A percentile compares a stretch with the other conserved stretches of the same genome.
Conservation (phyloP, 1,140 invertebrate genomes). For the Dermatophagoides farinae region DNA sequence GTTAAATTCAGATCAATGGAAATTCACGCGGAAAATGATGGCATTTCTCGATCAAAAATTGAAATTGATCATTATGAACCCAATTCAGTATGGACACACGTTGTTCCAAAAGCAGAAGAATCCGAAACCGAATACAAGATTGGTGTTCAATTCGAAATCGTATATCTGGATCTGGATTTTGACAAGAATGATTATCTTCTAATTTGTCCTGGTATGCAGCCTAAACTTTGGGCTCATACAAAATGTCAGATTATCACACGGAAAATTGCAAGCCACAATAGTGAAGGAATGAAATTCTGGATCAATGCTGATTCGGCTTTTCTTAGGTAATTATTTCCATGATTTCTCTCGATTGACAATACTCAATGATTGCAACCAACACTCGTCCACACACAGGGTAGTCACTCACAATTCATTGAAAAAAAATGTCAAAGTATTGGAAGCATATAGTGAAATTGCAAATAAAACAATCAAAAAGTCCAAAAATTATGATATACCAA, state of each 20-base stretch:
- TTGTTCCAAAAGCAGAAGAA: background rate
- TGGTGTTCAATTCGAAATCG: slow-evolving; percentile 7
- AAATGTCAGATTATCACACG: background rate
- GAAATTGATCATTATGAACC: background rate
- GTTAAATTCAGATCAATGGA: background rate
- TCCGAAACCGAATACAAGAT: background rate
- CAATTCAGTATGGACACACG: background rate
- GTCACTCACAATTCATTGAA: slow-evolving; percentile 4
- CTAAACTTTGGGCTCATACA: background rate
- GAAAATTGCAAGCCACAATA: background rate
- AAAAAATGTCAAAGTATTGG: background rate
- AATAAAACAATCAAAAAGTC: background rate
- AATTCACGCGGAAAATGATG: too few relatives aligned
- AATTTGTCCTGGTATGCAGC: background rate
- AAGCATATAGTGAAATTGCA: too few relatives aligned
- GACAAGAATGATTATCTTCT: slow-evolving; percentile 2
- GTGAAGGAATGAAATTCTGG: background rate
- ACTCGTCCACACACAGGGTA: background rate
- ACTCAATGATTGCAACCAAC: too few relatives aligned
- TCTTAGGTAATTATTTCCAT: background rate
- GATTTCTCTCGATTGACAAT: too few relatives aligned
- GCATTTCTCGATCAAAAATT: too few relatives aligned
- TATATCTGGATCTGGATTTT: slow-evolving; percentile 3
- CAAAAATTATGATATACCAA: background rate
- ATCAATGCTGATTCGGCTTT: slow-evolving; percentile 6